These are phyloP conservation scores for Vanessa tameamea DNA, from an alignment of 1,140 invertebrate genomes.

Conservation along the genomic window DNA sequence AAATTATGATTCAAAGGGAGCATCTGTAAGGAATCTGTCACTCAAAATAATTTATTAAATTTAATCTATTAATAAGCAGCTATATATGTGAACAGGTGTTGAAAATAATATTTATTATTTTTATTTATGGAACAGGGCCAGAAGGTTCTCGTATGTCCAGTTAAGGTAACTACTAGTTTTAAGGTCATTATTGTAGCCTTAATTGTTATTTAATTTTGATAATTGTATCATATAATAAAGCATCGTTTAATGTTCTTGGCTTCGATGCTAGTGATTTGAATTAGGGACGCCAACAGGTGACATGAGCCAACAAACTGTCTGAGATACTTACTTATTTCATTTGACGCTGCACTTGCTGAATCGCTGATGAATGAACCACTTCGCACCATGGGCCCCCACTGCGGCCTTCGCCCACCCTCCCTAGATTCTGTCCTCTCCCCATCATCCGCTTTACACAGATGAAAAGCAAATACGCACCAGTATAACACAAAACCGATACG, in stretches of 20 bases:
- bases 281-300: conserved; percentile 63
- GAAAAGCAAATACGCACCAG: conserved; percentile 77
- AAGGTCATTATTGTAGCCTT: conserved; percentile 42
- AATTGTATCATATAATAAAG: conserved; percentile 22
- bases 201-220: conserved; percentile 22
- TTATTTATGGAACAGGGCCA: conserved; percentile 32
- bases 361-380: conserved; percentile 66
- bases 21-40: not conserved
- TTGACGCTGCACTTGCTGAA: conserved; percentile 58
- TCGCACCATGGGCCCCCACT: conserved; percentile 65
- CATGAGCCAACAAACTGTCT: conserved; percentile 43
- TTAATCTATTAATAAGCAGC: conserved; percentile 2
- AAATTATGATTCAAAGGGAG: too few species aligned
- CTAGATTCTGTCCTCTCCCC: conserved; percentile 69
- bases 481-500: conserved; percentile 77
- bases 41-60: not conserved
- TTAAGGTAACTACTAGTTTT: conserved; percentile 48
- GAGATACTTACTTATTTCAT: conserved; percentile 72
- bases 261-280: conserved; percentile 28
- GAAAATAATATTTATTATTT: conserved; percentile 7
- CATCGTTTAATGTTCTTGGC: conserved; percentile 34
- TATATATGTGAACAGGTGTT: conserved; percentile 13
- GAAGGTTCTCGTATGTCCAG: conserved; percentile 44
- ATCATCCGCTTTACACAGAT: conserved; percentile 74
- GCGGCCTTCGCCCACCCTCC: conserved; percentile 63